Evolutionary conservation across 2,797 vertebrate genomes (phyloP).

Genomic region (Sciurus carolinensis): DNA sequence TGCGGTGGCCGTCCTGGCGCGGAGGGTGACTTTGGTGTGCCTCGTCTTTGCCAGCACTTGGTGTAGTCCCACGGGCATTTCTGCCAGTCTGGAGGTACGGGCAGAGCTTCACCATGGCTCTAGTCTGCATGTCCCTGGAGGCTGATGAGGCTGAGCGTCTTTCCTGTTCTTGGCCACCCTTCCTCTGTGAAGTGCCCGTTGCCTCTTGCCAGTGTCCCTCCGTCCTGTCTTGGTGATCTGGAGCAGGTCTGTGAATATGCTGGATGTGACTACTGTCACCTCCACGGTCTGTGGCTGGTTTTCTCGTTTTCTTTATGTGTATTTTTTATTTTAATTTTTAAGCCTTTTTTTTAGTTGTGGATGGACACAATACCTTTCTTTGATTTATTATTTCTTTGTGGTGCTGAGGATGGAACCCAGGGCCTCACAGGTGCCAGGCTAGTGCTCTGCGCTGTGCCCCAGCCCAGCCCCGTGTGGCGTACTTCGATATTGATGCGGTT

Average conservation of each 20-base stretch:
- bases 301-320: background rate
- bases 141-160: constrained; percentile 60
- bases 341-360: no score
- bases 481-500: constrained; percentile 13
- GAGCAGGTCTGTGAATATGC: background rate
- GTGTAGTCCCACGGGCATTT: constrained; percentile 51
- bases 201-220: constrained; percentile 43
- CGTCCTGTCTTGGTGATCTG: constrained; percentile 17
- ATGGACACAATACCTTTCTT: no score
- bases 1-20: background rate
- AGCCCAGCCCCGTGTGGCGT: background rate
- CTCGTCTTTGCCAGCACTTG: background rate
- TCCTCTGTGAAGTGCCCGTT: constrained; percentile 36
- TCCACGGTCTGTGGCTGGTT: background rate
- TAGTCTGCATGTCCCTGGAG: constrained; percentile 69
- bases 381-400: no score
- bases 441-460: no score
- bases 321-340: no score
- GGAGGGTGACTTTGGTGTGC: background rate
- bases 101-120: constrained; percentile 56
- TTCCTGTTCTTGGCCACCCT: constrained; percentile 65
- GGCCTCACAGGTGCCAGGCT: no score
- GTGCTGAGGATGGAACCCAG: no score
- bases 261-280: background rate
- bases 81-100: constrained; percentile 57